These are phyloP conservation scores for Leontopithecus rosalia DNA, from an alignment of 2,797 vertebrate genomes.

Conservation along the genomic window DNA sequence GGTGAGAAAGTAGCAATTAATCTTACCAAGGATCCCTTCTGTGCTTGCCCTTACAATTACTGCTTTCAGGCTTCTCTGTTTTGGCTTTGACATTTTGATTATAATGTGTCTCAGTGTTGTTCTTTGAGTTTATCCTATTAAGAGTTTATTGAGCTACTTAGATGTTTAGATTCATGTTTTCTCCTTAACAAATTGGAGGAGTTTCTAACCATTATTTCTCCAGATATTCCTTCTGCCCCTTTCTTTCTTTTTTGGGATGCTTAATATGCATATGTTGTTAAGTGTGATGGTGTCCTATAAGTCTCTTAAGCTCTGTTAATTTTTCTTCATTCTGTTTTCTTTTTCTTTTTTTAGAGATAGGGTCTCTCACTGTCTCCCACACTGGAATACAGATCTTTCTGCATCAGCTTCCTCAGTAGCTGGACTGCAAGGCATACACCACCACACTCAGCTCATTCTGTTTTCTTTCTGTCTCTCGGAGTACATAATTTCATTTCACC, in stretches of 20 bases:
- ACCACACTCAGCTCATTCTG: background rate
- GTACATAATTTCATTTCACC: background rate
- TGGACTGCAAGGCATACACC: background rate
- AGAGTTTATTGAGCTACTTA: background rate
- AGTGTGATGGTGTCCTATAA: background rate
- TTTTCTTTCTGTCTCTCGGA: background rate
- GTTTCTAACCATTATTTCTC: background rate
- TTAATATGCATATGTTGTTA: background rate
- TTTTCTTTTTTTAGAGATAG: background rate
- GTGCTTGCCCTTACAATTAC: background rate
- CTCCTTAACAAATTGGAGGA: background rate
- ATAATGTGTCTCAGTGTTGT: background rate
- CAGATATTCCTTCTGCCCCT: background rate
- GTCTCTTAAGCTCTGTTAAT: background rate
- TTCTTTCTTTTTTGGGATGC: background rate
- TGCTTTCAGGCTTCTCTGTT: background rate
- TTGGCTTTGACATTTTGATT: background rate
- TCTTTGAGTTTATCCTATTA: background rate
- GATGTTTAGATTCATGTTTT: background rate
- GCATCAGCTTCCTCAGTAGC: background rate
- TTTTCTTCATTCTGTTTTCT: background rate
- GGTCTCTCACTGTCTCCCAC: background rate
- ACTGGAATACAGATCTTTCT: background rate
- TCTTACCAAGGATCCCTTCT: background rate
- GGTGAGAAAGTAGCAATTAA: background rate